These are phyloP conservation scores for Polyommatus iphigenia DNA, from an alignment of 2,888 invertebrate genomes.

Conservation along the genomic window DNA sequence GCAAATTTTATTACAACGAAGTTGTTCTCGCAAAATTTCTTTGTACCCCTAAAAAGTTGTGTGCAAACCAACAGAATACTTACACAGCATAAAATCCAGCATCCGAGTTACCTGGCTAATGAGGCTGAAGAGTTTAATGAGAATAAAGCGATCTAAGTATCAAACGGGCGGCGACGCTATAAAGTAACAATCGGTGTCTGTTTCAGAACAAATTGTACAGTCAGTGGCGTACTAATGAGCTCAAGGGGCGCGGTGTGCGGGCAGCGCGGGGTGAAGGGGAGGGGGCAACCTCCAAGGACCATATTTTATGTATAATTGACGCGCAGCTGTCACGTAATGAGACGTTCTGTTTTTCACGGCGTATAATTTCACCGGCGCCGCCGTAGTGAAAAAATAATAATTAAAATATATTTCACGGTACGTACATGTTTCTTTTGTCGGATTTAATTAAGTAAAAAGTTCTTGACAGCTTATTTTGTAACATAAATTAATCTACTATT, in stretches of 20 bases:
- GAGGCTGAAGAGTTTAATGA: conserved; percentile 45
- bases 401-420: background rate
- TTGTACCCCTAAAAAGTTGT: background rate
- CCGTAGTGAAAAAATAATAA: background rate
- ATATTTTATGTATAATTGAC: conserved; percentile 79
- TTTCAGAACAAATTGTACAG: conserved; percentile 76
- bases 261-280: conserved; percentile 46
- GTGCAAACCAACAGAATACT: background rate
- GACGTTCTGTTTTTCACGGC: conserved; percentile 61
- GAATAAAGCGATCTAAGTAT: conserved; percentile 52
- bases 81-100: background rate
- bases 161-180: conserved; percentile 63
- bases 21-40: background rate
- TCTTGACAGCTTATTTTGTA: too few species aligned
- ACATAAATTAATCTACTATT: too few species aligned
- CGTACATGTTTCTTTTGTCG: background rate
- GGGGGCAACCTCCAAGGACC: conserved; percentile 61
- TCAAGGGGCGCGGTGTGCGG: conserved; percentile 54
- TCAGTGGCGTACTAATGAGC: conserved; percentile 74
- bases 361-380: conserved; percentile 5
- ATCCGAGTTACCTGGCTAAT: conserved; percentile 36
- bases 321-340: conserved; percentile 77
- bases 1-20: background rate
- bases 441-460: too few species aligned
- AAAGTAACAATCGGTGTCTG: conserved; percentile 72